Percentiles rank a stretch among this genome's conserved stretches.
Evolutionary conservation across 2,113 vertebrate genomes (phyloP).

Genomic region (Microcebus griseorufus): DNA sequence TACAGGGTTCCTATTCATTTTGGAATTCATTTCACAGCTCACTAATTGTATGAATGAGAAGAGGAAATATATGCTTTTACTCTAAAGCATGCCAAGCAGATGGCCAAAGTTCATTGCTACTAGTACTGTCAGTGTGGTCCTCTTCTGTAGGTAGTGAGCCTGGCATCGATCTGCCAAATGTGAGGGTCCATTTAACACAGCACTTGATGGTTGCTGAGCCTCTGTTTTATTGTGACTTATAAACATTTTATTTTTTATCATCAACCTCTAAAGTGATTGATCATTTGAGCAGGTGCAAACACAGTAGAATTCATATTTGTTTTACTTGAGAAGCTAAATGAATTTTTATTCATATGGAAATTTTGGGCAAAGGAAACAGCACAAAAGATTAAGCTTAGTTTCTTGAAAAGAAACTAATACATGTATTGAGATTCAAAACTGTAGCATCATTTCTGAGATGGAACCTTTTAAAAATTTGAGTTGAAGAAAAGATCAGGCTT

Average conservation of each 20-base stretch:
- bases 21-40: slow-evolving; percentile 89
- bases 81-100: slow-evolving; percentile 81
- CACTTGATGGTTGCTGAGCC: background rate
- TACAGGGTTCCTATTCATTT: slow-evolving; percentile 84
- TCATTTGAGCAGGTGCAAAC: slow-evolving; percentile 60
- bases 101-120: slow-evolving; percentile 75
- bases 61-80: slow-evolving; percentile 81
- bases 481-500: slow-evolving; percentile 27
- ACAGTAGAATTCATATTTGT: slow-evolving; percentile 54
- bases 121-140: slow-evolving; percentile 50
- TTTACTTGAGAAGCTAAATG: slow-evolving; percentile 71
- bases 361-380: slow-evolving; percentile 44
- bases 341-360: slow-evolving; percentile 76
- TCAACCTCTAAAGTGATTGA: background rate
- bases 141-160: slow-evolving; percentile 59
- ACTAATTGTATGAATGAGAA: slow-evolving; percentile 85
- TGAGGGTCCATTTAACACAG: slow-evolving; percentile 65
- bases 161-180: slow-evolving; percentile 56
- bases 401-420: slow-evolving; percentile 63
- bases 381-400: slow-evolving; percentile 55
- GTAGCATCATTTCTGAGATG: slow-evolving; percentile 31
- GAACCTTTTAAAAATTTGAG: slow-evolving; percentile 42
- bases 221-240: slow-evolving; percentile 58
- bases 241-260: slow-evolving; percentile 48
- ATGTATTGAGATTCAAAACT: slow-evolving; percentile 32